phyloP scores from a whole-genome alignment of 2,113 vertebrate genomes.

The Seriola quinqueradiata region DNA sequence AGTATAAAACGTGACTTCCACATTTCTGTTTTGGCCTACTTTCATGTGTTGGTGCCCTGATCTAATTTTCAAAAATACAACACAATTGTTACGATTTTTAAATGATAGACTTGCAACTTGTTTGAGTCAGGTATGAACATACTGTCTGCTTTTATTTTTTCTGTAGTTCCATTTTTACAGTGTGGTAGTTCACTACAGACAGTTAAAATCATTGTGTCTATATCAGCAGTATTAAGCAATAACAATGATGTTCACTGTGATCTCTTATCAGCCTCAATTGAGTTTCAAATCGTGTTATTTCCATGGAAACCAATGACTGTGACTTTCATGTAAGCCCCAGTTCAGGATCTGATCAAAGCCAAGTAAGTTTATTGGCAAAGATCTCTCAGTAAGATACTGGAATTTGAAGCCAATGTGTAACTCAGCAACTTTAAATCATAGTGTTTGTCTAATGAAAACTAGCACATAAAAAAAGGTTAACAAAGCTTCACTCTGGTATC shows the following conservation, averaged over 20 bases:
- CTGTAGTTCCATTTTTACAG: neutral
- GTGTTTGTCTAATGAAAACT: neutral
- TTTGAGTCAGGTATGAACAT: slow-evolving; percentile 5
- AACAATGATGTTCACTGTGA: neutral
- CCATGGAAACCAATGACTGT: neutral
- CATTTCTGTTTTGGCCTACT: neutral
- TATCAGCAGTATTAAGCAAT: neutral
- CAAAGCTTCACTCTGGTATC: neutral
- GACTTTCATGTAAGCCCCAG: neutral
- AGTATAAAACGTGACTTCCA: neutral
- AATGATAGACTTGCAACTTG: slow-evolving; percentile 14
- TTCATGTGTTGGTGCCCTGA: slow-evolving; percentile 5
- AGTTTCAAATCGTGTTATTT: slow-evolving; percentile 50
- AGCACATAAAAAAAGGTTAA: neutral
- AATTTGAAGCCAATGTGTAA: neutral
- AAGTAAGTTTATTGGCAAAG: neutral
- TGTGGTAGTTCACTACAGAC: neutral
- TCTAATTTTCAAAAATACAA: slow-evolving; percentile 29
- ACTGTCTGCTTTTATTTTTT: neutral
- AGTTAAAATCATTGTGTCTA: neutral
- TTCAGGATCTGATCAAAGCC: neutral
- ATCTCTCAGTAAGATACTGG: neutral
- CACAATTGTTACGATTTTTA: neutral
- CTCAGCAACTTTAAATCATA: neutral
- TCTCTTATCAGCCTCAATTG: neutral